Evolutionary conservation across 2,888 invertebrate species (phyloP), one percentile per base, ranked within the genome.

Genomic region (Atethmia centrago): DNA sequence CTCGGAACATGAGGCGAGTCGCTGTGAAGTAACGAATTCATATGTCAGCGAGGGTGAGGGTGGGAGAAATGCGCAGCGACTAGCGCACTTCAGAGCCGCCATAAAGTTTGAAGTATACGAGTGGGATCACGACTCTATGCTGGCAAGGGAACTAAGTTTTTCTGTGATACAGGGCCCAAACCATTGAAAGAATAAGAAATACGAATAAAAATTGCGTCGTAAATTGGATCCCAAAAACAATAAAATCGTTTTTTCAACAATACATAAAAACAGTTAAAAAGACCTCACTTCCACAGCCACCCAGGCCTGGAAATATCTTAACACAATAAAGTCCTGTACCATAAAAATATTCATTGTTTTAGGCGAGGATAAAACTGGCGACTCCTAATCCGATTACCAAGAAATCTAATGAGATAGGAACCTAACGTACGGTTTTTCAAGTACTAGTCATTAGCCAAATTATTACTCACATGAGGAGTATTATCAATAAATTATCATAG

Each of bases 341-440:
- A 59, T 74, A 74, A 74, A 74, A 74, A 65, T 59, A 65, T 74
- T 59, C 45, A 65, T 66, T 75, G 75, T 61, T 66, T 58, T 74
- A 28, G 53, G 65, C 10, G n/a, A 40, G 10, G 14, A 36, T 64
- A 64, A 74, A 74, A 63, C 19, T 64, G 0, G 36, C 21, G 40
- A 28, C 45, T 25, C 10, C 31, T n/a, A 14, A 74, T 47, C 16
- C 16, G 16, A 51, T 16, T 31, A 42, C 14, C 25, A 42, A 25
- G n/a, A 72, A 25, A 16, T 40, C 16, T 31, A 19, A 25, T n/a
- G 0, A 49, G 28, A 56, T n/a, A n/a, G 42, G 14, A 19, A 25
- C 1, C 8, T 42, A n/a, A 9, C 9, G 3, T 31, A 31, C 31
- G 31, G 31, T 31, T 31, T 10, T 53, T 53, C 4, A 25, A n/a